Evolutionary conservation across 2,888 invertebrate species (phyloP).

Genomic region (Diplazon laetatorius): DNA sequence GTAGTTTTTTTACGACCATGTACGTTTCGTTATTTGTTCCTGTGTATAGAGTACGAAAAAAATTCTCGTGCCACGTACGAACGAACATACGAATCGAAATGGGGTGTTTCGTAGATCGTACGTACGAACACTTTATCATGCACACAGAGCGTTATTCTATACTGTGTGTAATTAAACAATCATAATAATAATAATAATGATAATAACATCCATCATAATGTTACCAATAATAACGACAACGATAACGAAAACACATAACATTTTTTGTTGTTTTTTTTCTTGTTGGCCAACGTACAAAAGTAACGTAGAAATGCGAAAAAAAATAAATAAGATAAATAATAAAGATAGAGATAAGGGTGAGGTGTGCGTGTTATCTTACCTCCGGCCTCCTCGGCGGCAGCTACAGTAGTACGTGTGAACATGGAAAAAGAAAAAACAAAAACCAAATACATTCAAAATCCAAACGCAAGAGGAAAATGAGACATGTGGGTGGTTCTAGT

Average conservation of each 20-base stretch:
- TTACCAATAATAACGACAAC: background rate
- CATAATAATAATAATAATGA: background rate
- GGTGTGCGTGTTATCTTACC: conserved; percentile 85
- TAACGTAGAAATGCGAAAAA: conserved; percentile 24
- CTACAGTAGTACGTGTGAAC: conserved; percentile 85
- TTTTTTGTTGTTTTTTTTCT: conserved; percentile 11
- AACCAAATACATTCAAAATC: conserved; percentile 82
- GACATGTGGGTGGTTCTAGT: conserved; percentile 21
- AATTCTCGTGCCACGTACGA: conserved; percentile 24
- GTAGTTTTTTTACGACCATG: conserved; percentile 35
- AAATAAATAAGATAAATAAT: no score
- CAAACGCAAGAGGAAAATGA: conserved; percentile 60
- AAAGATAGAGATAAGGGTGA: conserved; percentile 49
- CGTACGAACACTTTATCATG: conserved; percentile 25
- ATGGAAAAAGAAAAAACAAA: conserved; percentile 85
- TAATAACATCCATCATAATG: background rate
- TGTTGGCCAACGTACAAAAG: conserved; percentile 32
- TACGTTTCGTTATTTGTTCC: conserved; percentile 31
- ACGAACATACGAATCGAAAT: conserved; percentile 6
- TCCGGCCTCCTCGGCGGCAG: conserved; percentile 95
- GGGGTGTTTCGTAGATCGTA: background rate
- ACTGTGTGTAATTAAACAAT: conserved; percentile 14
- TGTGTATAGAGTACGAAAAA: conserved; percentile 24
- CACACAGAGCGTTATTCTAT: conserved; percentile 25
- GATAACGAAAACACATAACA: conserved; percentile 8